These are phyloP conservation scores for Lamellibrachia columna DNA, from an alignment of 2,888 invertebrate species.

Conservation along the genomic window DNA sequence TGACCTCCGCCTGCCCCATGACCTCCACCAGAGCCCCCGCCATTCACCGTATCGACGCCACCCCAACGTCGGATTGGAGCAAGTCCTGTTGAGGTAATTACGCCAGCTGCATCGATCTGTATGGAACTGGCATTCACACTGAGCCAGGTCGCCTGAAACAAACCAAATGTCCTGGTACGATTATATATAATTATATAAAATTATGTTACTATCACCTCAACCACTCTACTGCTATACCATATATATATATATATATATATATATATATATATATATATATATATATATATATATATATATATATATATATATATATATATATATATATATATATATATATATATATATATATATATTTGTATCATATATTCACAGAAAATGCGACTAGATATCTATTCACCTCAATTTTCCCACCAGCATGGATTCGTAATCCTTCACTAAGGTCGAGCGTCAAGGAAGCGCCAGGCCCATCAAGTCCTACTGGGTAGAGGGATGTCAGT, in stretches of 20 bases:
- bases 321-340: too few relatives aligned
- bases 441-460: constrained; percentile 43
- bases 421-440: constrained; percentile 42
- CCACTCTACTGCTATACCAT: too few relatives aligned
- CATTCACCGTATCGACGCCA: constrained; percentile 45
- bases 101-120: constrained; percentile 50
- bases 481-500: constrained; percentile 42
- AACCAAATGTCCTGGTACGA: not conserved
- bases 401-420: constrained; percentile 49
- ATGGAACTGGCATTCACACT: constrained; percentile 39
- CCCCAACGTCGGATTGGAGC: constrained; percentile 37
- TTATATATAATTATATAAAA: not conserved
- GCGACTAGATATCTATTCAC: constrained; percentile 33
- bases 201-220: too few relatives aligned
- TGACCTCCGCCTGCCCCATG: constrained; percentile 47
- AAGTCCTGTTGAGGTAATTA: constrained; percentile 39
- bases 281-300: too few relatives aligned
- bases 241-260: too few relatives aligned
- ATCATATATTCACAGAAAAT: too few relatives aligned
- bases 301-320: too few relatives aligned
- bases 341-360: too few relatives aligned
- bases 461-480: constrained; percentile 32
- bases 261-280: too few relatives aligned
- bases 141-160: constrained; percentile 48
- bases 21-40: constrained; percentile 50